Percentiles rank a stretch among this genome's conserved stretches.
phyloP scores from a whole-genome alignment of 2,113 vertebrate genomes.

The Zosterops lateralis region DNA sequence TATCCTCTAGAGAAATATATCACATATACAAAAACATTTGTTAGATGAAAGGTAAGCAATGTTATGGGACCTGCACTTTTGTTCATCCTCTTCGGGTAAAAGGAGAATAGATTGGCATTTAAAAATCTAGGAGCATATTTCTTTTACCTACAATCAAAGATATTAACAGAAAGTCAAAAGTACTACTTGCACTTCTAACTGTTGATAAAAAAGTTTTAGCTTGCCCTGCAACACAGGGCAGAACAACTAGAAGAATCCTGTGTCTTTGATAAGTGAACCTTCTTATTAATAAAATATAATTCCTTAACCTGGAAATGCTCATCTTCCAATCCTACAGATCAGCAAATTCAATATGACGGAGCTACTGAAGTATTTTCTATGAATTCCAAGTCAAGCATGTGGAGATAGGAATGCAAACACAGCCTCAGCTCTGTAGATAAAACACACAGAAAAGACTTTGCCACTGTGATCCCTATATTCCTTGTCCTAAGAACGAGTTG shows the following conservation, averaged over 20 bases:
- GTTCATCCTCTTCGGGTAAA: neutral
- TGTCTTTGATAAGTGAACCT: neutral
- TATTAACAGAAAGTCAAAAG: neutral
- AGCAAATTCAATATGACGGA: neutral
- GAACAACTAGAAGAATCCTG: neutral
- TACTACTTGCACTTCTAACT: neutral
- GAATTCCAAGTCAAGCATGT: neutral
- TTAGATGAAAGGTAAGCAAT: neutral
- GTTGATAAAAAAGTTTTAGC: neutral
- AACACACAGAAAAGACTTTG: neutral
- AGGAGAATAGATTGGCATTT: neutral
- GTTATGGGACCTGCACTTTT: neutral
- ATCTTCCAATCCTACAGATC: neutral
- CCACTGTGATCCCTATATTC: neutral
- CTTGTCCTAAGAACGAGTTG: neutral
- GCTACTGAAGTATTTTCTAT: neutral
- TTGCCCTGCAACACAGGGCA: neutral
- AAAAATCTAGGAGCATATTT: neutral
- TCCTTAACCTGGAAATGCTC: constrained; percentile 5
- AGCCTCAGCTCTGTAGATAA: neutral
- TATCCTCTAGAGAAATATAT: neutral
- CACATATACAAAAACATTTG: neutral
- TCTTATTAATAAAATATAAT: constrained; percentile 22
- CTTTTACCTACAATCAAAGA: neutral
- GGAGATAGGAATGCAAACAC: neutral